Evolutionary conservation across 1,140 invertebrate genomes (phyloP).

Genomic region (Achroia grisella): DNA sequence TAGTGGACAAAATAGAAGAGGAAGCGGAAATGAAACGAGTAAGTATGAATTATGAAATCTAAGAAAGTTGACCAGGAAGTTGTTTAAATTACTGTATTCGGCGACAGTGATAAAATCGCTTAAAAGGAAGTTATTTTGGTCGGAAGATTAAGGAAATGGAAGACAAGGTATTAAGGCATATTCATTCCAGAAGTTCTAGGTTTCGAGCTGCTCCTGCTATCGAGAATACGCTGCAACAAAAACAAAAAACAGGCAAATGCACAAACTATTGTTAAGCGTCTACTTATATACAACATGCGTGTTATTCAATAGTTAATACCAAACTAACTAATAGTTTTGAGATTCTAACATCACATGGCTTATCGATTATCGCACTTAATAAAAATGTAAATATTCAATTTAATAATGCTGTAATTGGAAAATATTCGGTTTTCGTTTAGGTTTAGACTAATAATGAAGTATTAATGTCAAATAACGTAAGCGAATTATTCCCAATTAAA

Average conservation of each 20-base stretch:
- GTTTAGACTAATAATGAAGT: no score
- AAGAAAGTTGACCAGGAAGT: no score
- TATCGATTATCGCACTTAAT: no score
- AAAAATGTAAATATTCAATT: no score
- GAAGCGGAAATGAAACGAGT: conserved; percentile 1
- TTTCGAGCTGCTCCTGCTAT: conserved; percentile 56
- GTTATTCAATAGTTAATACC: conserved; percentile 10
- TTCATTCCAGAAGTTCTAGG: conserved; percentile 44
- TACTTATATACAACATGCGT: conserved; percentile 30
- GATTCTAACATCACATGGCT: no score
- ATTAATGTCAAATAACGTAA: no score
- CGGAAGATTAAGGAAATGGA: conserved; percentile 7
- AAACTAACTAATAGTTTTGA: no score
- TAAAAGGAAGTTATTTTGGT: neutral
- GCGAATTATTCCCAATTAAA: no score
- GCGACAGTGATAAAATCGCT: conserved; percentile 1
- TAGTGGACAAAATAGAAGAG: neutral
- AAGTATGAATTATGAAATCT: no score
- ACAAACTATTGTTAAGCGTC: conserved; percentile 54
- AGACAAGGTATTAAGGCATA: conserved; percentile 22
- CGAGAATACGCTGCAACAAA: conserved; percentile 63
- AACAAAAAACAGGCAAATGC: conserved; percentile 64
- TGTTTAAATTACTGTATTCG: neutral
- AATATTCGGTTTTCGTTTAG: no score
- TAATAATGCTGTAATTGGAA: no score